Evolutionary conservation across 1,140 invertebrate species (phyloP), one percentile per base, ranked within the genome.

Genomic region (Lepeophtheirus salmonis): DNA sequence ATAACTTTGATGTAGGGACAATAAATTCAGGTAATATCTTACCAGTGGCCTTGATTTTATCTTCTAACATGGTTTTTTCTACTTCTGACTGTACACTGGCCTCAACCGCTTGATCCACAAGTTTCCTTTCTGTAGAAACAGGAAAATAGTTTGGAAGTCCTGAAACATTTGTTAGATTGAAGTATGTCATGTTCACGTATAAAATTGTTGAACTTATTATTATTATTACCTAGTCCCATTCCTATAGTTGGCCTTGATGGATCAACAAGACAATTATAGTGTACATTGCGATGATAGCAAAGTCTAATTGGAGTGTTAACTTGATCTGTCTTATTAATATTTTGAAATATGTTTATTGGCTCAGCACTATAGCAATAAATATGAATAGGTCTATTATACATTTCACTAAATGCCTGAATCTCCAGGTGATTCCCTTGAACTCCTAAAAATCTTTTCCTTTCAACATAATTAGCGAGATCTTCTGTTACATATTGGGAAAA

Each of bases 401-500:
- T 81, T 76, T 94, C 89, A 64, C 84, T 86, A 75, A 94, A 81
- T 22, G 89, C 89, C 72, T 94, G 89, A 68, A 94, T 87, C 74
- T 94, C 89, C 65, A 94, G 81, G 70, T 94, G 89, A 74, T 94
- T 94, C 41, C 89, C 89, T 73, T 91, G 89, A 50, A 84, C 84
- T 70, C 80, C 79, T 63, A 83, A 80, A 61, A 78, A 74, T 6
- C 84, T 73, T 72, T 88, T 88, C 18, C 89, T 75, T 67, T 79
- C 79, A 14, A 94, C 78, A 67, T 94, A 94, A 18, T 79, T 82
- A 54, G 79, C 80, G 70, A 94, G 89, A 73, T 92, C 86, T 72
- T 94, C 89, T 1, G 89, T 91, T 16, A 94, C 81, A 74, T 89
- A 94, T 66, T 88, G 84, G n/a, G 83, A 84, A 73, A 87, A 94